phyloP scores from a whole-genome alignment of 92 coral and sea anemone genomes.

The Epizoanthus rinbou region DNA sequence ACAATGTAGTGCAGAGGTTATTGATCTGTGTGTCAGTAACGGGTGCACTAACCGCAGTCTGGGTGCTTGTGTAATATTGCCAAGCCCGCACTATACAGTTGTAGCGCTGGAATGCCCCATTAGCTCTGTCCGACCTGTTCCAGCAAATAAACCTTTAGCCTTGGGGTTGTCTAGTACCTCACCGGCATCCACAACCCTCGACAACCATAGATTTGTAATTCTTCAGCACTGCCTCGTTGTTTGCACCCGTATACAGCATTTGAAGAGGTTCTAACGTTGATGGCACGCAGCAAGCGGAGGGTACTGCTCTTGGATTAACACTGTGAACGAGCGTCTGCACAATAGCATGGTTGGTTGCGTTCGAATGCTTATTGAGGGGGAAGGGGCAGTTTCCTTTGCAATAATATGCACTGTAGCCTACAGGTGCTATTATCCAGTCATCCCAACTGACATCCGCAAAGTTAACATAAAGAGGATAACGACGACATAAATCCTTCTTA shows the following conservation, averaged over 20 bases:
- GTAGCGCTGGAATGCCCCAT: background rate
- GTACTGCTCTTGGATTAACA: conserved; percentile 69
- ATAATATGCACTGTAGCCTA: conserved; percentile 79
- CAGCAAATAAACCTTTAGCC: background rate
- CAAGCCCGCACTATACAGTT: background rate
- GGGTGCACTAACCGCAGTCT: conserved; percentile 3
- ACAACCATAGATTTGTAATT: conserved; percentile 96
- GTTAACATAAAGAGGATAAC: conserved; percentile 83
- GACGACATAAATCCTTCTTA: conserved; percentile 57
- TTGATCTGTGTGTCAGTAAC: background rate
- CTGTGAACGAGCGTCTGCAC: conserved; percentile 91
- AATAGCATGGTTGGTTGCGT: conserved; percentile 95
- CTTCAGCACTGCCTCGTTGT: conserved; percentile 74
- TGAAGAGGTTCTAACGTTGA: conserved; percentile 78
- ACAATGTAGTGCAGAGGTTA: background rate
- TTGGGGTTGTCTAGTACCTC: background rate
- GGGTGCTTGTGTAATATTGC: background rate
- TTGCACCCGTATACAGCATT: conserved; percentile 81
- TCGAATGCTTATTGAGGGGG: conserved; percentile 74
- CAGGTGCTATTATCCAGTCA: conserved; percentile 97
- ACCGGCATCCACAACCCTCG: conserved; percentile 95
- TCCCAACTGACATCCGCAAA: conserved; percentile 89
- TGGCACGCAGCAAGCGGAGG: conserved; percentile 93
- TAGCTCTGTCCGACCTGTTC: conserved; percentile 9
- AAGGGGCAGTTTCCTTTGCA: conserved; percentile 89